Base-by-base conservation (phyloP, 2,113 vertebrate genomes). In the Notechis scutatus region DNA sequence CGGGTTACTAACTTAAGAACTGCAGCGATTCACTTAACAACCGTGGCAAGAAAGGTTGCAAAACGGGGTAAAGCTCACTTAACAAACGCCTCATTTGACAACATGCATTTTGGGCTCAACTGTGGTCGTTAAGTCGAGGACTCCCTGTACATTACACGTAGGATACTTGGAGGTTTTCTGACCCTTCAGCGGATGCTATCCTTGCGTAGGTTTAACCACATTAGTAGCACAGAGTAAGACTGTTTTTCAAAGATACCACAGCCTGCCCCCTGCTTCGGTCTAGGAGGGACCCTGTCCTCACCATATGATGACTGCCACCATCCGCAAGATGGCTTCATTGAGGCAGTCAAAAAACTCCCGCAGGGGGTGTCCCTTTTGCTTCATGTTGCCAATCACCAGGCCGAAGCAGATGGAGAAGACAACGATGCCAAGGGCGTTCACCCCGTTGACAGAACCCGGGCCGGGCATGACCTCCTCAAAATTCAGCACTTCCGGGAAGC, bases 291-390 rank as follows among this genome's bases (percentile, higher is more conserved):
- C 74, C 74, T 81, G 2, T 42, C 97, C 98, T 98, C 96, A 99
- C 99, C 99, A 99, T 97, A 99, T 99, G 95, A 99, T 99, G 95
- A 99, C 97, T 95, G 99, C 97, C 96, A 99, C 99, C 96, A 99
- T 98, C 95, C 98, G 97, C 99, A 99, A 99, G 96, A 99, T 99
- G 95, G 99, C 99, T 96, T 99, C 98, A 94, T 99, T 99, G 97
- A 99, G 98, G 96, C 98, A 98, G 97, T 99, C 98, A 90, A 99
- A 99, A 97, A 99, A 99, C 94, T 99, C 99, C 95, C 98, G 97
- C 92, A 99, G 98, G 87, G 98, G 97, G 89, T 98, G 98, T 85
- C 99, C 99, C 96, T 98, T 98, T 96, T 99, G 98, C 95, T 99
- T 99, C 99, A 99, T 99, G 97, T 98, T 99, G 26, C 99, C 99